These are phyloP conservation scores for Alexandromys fortis DNA, from an alignment of 2,113 vertebrate genomes.

Conservation along the genomic window DNA sequence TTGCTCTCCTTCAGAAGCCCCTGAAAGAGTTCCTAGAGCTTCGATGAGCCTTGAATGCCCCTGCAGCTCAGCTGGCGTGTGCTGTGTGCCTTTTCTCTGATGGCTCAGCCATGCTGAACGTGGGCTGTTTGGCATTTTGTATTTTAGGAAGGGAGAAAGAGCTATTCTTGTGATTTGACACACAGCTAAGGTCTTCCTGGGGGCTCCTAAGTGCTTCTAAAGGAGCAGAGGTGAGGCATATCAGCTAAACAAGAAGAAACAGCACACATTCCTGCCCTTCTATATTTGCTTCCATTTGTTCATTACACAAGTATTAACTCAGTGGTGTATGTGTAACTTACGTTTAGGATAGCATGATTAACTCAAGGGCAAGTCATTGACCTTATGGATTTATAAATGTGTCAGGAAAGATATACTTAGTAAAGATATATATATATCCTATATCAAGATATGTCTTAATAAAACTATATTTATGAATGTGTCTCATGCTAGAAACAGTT, in stretches of 20 bases:
- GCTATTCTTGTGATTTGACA: neutral
- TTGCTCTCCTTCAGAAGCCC: neutral
- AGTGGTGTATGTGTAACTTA: neutral
- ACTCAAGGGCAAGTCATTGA: neutral
- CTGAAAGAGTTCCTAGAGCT: neutral
- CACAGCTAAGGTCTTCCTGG: neutral
- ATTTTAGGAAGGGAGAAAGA: neutral
- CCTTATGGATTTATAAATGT: neutral
- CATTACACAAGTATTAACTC: neutral
- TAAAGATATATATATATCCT: neutral
- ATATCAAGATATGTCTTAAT: neutral
- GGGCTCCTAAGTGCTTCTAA: neutral
- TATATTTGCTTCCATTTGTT: neutral
- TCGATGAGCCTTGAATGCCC: neutral
- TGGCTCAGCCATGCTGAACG: fast-evolving
- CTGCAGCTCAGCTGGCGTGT: neutral
- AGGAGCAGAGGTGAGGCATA: neutral
- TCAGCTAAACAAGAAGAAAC: neutral
- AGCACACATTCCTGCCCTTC: neutral
- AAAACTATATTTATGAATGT: neutral
- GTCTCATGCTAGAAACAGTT: neutral
- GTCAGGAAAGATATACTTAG: neutral
- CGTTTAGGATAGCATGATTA: neutral
- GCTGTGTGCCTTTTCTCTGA: neutral
- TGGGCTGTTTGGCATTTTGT: constrained; percentile 13